Conservation (phyloP, 2,113 vertebrate genomes). For the Manacus vitellinus region DNA sequence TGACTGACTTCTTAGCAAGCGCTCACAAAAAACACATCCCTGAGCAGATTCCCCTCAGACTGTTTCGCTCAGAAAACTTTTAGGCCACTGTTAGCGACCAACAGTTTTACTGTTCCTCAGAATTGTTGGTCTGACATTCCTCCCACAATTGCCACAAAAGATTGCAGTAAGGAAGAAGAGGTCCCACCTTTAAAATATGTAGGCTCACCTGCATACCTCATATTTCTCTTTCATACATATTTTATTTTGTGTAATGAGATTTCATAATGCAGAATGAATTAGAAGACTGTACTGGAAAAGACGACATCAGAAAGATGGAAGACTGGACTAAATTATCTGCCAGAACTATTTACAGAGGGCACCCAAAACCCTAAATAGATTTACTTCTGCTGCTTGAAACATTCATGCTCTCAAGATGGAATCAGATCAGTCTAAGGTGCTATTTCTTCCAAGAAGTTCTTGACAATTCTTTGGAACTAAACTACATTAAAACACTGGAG, state of each 20-base stretch:
- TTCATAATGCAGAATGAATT: neutral
- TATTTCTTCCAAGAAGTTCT: conserved; percentile 18
- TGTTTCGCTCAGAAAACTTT: neutral
- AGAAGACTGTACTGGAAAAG: neutral
- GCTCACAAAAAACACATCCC: neutral
- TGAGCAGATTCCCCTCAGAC: neutral
- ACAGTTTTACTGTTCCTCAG: neutral
- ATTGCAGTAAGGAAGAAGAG: neutral
- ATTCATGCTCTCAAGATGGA: neutral
- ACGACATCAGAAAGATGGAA: neutral
- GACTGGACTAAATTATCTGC: conserved; percentile 18
- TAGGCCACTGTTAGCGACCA: neutral
- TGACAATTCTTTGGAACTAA: neutral
- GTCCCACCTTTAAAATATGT: neutral
- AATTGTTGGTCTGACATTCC: neutral
- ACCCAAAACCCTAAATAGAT: neutral
- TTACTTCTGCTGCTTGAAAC: conserved; percentile 3
- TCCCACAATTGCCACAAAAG: neutral
- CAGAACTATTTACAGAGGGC: conserved; percentile 2
- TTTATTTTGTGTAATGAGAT: conserved; percentile 10
- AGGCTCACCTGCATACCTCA: neutral
- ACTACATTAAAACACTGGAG: neutral
- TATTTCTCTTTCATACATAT: neutral
- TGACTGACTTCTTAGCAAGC: neutral
- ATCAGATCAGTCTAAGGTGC: neutral